Conservation (phyloP, 1,140 invertebrate genomes). For the Drosophila azteca region DNA sequence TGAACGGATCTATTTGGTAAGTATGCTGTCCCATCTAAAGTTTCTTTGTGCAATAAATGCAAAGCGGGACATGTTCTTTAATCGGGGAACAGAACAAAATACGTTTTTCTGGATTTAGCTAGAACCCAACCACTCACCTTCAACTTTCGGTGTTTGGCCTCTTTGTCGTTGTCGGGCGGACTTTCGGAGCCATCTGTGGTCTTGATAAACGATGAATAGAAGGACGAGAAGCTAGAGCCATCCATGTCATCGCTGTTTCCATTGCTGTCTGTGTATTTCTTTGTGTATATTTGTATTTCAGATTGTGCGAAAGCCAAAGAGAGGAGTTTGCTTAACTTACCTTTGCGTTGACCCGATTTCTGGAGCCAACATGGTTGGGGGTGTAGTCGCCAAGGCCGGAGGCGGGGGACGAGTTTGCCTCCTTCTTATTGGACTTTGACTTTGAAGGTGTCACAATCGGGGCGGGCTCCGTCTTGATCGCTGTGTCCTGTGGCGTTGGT, state of each 20-base stretch:
- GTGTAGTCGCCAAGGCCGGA: slow-evolving; percentile 71
- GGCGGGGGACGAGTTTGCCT: slow-evolving; percentile 83
- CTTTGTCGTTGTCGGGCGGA: slow-evolving; percentile 76
- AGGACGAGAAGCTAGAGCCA: slow-evolving; percentile 85
- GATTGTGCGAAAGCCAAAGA: background rate
- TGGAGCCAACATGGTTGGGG: slow-evolving; percentile 52
- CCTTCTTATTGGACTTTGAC: slow-evolving; percentile 85
- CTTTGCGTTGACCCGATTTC: slow-evolving; percentile 41
- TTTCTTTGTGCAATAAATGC: too few species aligned
- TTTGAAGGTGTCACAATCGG: slow-evolving; percentile 85
- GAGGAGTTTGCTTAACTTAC: slow-evolving; percentile 4
- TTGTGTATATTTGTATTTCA: background rate
- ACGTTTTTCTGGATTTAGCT: background rate
- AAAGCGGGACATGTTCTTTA: too few species aligned
- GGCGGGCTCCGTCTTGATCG: slow-evolving; percentile 87
- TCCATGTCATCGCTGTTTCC: slow-evolving; percentile 83
- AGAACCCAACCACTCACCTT: slow-evolving; percentile 50
- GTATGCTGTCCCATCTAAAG: too few species aligned
- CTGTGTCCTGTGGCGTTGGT: slow-evolving; percentile 86
- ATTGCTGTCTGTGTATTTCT: slow-evolving; percentile 80
- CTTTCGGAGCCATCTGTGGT: slow-evolving; percentile 84
- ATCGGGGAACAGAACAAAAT: too few species aligned
- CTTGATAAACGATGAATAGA: slow-evolving; percentile 85
- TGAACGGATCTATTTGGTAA: too few species aligned
- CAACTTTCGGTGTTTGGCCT: slow-evolving; percentile 64